Percentiles rank a stretch among this genome's conserved stretches.
Evolutionary conservation across 2,113 vertebrate species (phyloP).

Genomic region (Promerops cafer): DNA sequence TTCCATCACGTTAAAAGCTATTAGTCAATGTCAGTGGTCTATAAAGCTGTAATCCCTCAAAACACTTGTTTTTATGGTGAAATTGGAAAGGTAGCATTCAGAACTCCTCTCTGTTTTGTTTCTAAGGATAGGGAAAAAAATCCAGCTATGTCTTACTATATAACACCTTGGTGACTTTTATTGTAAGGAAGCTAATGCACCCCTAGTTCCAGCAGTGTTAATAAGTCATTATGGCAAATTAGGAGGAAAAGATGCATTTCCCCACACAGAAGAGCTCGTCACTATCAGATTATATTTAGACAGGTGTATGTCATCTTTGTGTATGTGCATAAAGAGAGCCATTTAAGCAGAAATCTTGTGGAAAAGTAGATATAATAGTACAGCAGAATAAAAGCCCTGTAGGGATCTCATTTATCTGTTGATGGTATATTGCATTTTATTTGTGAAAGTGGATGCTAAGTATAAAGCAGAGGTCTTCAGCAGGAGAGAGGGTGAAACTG

Average conservation of each 20-base stretch:
- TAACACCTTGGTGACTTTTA: not conserved
- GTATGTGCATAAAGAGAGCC: constrained; percentile 22
- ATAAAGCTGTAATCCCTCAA: not conserved
- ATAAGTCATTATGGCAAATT: constrained; percentile 46
- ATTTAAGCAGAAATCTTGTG: constrained; percentile 52
- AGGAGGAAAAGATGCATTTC: constrained; percentile 6
- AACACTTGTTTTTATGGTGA: not conserved
- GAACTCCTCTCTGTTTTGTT: not conserved
- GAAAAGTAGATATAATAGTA: constrained; percentile 19
- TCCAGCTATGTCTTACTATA: not conserved
- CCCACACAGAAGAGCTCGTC: not conserved
- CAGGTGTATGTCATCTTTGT: constrained; percentile 41
- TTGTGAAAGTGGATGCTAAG: constrained; percentile 1
- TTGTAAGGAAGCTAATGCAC: not conserved
- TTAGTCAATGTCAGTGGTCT: not conserved
- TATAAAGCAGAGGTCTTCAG: constrained; percentile 25
- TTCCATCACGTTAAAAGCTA: not conserved
- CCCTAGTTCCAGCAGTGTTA: not conserved
- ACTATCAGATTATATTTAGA: constrained; percentile 37
- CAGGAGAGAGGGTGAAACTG: not conserved
- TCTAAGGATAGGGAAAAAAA: not conserved
- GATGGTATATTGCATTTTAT: constrained; percentile 24
- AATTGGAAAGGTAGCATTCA: not conserved
- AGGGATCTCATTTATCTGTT: constrained; percentile 48
- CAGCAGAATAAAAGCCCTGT: constrained; percentile 30